Evolutionary conservation across 2,888 invertebrate species (phyloP), one percentile per base, ranked within the genome.

Genomic region (Atrina japonica): DNA sequence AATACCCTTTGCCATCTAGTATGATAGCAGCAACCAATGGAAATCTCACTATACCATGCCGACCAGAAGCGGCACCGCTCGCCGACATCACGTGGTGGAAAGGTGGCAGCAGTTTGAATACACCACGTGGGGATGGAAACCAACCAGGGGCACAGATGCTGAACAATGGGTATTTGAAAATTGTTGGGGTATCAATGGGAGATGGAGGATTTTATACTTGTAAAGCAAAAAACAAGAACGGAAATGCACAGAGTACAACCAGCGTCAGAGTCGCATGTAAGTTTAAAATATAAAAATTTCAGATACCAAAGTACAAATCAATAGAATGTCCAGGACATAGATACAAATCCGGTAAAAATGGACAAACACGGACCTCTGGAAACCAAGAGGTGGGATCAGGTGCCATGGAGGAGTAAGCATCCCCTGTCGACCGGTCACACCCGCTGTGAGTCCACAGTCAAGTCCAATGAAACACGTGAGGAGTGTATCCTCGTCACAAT

Each of bases 31-130:
- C 96, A 1, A 95, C 96, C 89, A 96, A 96, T 16, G 96, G 97
- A 16, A 97, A 97, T 90, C 95, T 96, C 0, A 97, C 97, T 0
- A 94, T 98, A 65, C 50, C 80, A 1, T 98, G 98, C 88, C 94
- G 95, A 88, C 98, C 98, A 0, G 98, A 98, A 91, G 97, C 97
- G 14, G 97, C 98, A 0, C 98, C 98, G 0, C 93, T 93, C 23
- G 83, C 87, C 1, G 71, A 94, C 80, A 96, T 96, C 87, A 93
- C 94, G 47, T 98, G 98, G 98, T 95, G 95, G 84, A 96, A 96
- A 88, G 95, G 97, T 91, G 95, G 95, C 29, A 27, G 11, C 18
- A 47, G 23, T 53, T 94, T 89, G 98, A 97, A 0, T 96, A 25
- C 55, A 2, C 14, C 40, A 18, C 16, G 55, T 1, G 27, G 47